phyloP scores from a whole-genome alignment of 2,888 invertebrate genomes.

The Andrena camellia region DNA sequence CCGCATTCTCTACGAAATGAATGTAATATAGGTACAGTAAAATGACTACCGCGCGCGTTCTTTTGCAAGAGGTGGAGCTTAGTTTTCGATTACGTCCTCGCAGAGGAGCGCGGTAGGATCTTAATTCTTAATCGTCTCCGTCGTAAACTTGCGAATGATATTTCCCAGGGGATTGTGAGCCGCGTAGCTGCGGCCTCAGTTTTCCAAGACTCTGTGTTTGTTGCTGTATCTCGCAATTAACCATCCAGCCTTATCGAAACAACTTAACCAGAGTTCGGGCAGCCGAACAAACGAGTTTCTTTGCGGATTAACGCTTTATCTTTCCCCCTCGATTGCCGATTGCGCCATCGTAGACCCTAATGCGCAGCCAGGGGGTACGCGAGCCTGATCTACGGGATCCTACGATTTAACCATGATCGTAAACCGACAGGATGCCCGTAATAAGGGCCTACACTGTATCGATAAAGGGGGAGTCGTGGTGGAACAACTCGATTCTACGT shows the following conservation, averaged over 20 bases:
- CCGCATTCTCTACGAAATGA: too few relatives aligned
- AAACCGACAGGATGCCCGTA: slow-evolving; percentile 27
- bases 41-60: too few relatives aligned
- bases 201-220: not conserved
- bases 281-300: not conserved
- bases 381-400: slow-evolving; percentile 11
- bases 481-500: not conserved
- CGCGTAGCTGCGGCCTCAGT: too few relatives aligned
- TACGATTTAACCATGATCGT: slow-evolving; percentile 43
- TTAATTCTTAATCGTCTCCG: too few relatives aligned
- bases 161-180: too few relatives aligned
- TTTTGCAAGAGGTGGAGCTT: too few relatives aligned
- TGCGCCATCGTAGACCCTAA: not conserved
- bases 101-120: too few relatives aligned
- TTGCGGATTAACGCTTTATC: slow-evolving; percentile 4
- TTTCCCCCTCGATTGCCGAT: not conserved
- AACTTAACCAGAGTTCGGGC: not conserved
- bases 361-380: slow-evolving; percentile 6
- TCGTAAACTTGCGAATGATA: too few relatives aligned
- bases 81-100: too few relatives aligned
- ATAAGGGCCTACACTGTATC: slow-evolving; percentile 10
- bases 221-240: not conserved
- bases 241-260: not conserved
- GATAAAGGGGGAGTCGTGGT: not conserved
- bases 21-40: too few relatives aligned